Base-by-base conservation (phyloP, 2,797 vertebrate genomes). In the Melanotaenia parkinsoni region DNA sequence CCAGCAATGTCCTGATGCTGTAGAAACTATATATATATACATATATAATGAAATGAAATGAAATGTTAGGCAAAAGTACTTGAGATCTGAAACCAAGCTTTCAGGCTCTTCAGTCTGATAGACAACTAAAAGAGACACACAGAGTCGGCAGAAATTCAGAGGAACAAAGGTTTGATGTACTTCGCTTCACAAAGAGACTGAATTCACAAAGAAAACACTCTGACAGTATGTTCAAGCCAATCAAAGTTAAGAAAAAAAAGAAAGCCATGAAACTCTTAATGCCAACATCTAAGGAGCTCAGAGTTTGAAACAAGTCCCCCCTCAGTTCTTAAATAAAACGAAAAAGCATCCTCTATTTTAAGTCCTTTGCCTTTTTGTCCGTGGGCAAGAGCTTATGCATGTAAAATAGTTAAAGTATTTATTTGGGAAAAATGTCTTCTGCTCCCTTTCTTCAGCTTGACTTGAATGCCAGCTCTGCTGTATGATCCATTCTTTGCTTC, bases 251-350 rank as follows among this genome's bases (percentile, higher is more conserved):
- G 18, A 28, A n/a, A 54, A 40, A 54, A 68, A 68, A 33, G 26
- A 61, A 56, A 28, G 28, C 58, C 62, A 57, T 40, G 37, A 61
- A 60, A 70, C 33, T 9, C 38, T 68, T 68, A 53, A 64, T 61
- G 33, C 70, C 67, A 74, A 77, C 51, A 72, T 85, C 22, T 26
- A 32, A 68, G 38, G 24, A 66, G 73, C 33, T 72, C 70, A 59
- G 58, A 63, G 43, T 58, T 45, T 57, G 40, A 62, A 74, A 64
- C 50, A 60, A 58, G 72, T 73, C 53, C 16, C 45, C 54, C 24
- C 40, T 58, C 72, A 75, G 33, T 67, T 70, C 65, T 64, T 62
- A 28, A 65, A 69, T 76, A 65, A 62, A 73, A 70, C 16, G 28
- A 70, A 30, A 30, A 58, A 53, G 11, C 57, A 58, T 69, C 32